phyloP scores from a whole-genome alignment of 53 echinoderm and acorn worm genomes.

The Holothuria scabra region DNA sequence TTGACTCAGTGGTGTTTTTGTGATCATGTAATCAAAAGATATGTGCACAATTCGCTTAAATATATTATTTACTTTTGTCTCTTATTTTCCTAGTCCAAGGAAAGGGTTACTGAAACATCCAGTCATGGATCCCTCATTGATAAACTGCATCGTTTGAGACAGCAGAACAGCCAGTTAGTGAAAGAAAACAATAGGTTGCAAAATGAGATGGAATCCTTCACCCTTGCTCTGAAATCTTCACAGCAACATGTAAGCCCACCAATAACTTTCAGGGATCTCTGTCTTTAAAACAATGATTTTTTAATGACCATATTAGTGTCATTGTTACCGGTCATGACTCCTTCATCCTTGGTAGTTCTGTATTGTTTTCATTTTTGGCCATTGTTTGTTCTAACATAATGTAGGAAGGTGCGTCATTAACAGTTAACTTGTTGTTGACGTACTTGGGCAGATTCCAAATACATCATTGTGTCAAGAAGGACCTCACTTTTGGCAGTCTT shows the following conservation, averaged over 20 bases:
- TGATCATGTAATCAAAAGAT: neutral
- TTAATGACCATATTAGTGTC: too few species aligned
- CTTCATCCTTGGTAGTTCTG: too few species aligned
- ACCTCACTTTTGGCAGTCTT: too few species aligned
- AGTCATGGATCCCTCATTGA: slow-evolving; percentile 69
- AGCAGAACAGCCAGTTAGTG: slow-evolving; percentile 80
- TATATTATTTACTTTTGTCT: neutral
- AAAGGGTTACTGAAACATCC: slow-evolving; percentile 1
- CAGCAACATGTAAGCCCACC: slow-evolving; percentile 65
- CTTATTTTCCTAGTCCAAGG: neutral
- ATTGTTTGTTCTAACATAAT: too few species aligned
- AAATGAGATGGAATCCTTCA: slow-evolving; percentile 76
- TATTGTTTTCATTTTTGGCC: too few species aligned
- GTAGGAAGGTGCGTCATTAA: too few species aligned
- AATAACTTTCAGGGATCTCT: too few species aligned
- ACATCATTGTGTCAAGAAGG: too few species aligned
- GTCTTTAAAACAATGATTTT: too few species aligned
- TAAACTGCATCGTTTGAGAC: slow-evolving; percentile 84
- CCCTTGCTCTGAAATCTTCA: slow-evolving; percentile 72
- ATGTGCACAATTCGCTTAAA: neutral
- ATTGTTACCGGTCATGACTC: too few species aligned
- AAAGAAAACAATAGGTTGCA: slow-evolving; percentile 79
- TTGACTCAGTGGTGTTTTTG: neutral
- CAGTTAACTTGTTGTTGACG: too few species aligned
- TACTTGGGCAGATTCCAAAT: too few species aligned